Conservation (phyloP, 2,113 vertebrate species). For the Pterocles gutturalis region DNA sequence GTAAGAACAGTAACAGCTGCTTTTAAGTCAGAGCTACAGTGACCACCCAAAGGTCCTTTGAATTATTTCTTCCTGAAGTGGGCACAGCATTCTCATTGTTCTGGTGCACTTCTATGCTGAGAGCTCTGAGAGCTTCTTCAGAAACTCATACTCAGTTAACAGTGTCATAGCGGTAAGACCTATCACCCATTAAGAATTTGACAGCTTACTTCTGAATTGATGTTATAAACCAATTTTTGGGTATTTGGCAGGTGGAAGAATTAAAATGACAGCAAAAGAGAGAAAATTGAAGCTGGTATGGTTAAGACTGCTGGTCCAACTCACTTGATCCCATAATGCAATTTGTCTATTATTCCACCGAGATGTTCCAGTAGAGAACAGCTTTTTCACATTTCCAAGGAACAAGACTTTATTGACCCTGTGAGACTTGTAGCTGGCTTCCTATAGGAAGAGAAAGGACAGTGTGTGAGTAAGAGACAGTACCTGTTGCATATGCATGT, state of each 20-base stretch:
- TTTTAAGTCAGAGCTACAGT: neutral
- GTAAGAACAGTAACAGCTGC: neutral
- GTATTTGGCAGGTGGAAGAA: neutral
- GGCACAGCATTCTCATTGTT: neutral
- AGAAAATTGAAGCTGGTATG: neutral
- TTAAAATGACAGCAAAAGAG: neutral
- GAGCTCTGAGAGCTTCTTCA: neutral
- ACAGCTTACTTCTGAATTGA: neutral
- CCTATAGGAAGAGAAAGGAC: constrained; percentile 74
- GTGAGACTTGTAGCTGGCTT: constrained; percentile 84
- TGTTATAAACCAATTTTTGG: neutral
- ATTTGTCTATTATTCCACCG: constrained; percentile 91
- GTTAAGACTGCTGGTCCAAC: neutral
- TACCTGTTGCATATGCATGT: neutral
- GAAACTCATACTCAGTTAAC: neutral
- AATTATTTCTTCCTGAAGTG: neutral
- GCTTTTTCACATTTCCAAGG: constrained; percentile 87
- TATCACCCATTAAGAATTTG: neutral
- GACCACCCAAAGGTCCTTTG: neutral
- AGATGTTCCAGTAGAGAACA: constrained; percentile 88
- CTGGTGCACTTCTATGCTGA: neutral
- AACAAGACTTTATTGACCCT: constrained; percentile 88
- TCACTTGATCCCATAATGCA: constrained; percentile 90
- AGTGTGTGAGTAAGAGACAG: neutral
- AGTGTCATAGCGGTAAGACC: neutral